Base-by-base conservation (phyloP, 2,888 invertebrate species). In the Frankliniella intonsa region DNA sequence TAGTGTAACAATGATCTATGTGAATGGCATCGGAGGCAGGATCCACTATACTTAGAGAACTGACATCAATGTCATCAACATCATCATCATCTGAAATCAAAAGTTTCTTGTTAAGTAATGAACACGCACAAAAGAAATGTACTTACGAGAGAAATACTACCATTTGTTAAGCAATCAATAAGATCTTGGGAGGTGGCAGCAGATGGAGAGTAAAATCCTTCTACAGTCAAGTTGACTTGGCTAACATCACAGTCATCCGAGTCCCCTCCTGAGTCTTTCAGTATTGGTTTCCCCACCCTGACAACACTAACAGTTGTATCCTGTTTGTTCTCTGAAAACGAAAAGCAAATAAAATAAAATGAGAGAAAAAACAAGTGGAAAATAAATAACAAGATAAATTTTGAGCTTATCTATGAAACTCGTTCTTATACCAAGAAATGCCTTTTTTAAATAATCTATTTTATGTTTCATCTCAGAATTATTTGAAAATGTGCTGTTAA, bases 191-290 rank as follows among this genome's bases (percentile, higher is more conserved):
- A 80, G 25, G 80, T 80, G 14, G 81, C 62, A 38, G 82, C n/a
- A 49, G 81, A 38, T 0, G 89, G 86, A 84, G 91, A 89, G 87
- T 91, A 92, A 85, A 92, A 92, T 85, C 92, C 91, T 86, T 93
- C 92, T 38, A 93, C 91, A 81, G 91, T 91, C 8, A 93, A 88
- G 81, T 92, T 92, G 1, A 92, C 90, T 86, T 92, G 91, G 84
- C 91, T 91, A 85, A 91, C 91, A 87, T 91, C 87, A 81, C 87
- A 87, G 84, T 88, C 87, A 84, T 88, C 88, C 38, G 87, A 87
- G 82, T 86, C 85, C 80, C 85, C 82, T 86, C 87, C 82, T 11
- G 62, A 62, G n/a, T 62, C 62, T n/a, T 62, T 62, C 17, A 19
- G 62, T 17, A 62, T 19, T 62, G 62, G 69, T 76, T 22, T 76